Evolutionary conservation across 2,888 invertebrate species (phyloP).

Genomic region (Dynastes hyllus): DNA sequence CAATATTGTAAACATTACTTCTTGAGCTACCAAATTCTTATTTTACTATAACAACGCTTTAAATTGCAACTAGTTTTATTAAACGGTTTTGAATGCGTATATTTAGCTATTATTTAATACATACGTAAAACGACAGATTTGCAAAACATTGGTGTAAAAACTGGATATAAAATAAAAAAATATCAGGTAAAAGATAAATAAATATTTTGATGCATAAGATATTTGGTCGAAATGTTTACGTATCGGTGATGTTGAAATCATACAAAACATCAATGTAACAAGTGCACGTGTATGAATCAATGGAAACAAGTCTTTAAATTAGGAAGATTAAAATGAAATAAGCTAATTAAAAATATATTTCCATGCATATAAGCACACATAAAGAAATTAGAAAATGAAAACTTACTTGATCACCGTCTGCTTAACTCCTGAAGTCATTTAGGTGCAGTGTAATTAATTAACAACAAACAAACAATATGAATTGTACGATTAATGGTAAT

Average conservation of each 20-base stretch:
- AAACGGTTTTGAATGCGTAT: no score
- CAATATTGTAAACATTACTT: neutral
- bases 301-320: neutral
- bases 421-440: conserved; percentile 74
- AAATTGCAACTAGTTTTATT: no score
- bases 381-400: conserved; percentile 38
- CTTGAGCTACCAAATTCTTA: neutral
- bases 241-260: neutral
- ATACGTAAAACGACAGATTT: no score
- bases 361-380: neutral
- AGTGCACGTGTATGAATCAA: neutral
- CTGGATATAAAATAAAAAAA: no score
- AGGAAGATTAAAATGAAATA: neutral
- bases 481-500: neutral
- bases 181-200: no score
- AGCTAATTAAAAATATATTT: neutral
- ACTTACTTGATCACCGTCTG: conserved; percentile 75
- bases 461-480: conserved; percentile 33
- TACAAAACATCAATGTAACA: neutral
- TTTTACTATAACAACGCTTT: neutral
- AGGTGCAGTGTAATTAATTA: conserved; percentile 48
- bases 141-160: no score
- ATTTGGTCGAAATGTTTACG: neutral
- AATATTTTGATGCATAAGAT: neutral
- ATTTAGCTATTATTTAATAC: no score